Percentiles rank a stretch among this genome's conserved stretches.
phyloP scores from a whole-genome alignment of 2,113 vertebrate species.

The Euleptes europaea region DNA sequence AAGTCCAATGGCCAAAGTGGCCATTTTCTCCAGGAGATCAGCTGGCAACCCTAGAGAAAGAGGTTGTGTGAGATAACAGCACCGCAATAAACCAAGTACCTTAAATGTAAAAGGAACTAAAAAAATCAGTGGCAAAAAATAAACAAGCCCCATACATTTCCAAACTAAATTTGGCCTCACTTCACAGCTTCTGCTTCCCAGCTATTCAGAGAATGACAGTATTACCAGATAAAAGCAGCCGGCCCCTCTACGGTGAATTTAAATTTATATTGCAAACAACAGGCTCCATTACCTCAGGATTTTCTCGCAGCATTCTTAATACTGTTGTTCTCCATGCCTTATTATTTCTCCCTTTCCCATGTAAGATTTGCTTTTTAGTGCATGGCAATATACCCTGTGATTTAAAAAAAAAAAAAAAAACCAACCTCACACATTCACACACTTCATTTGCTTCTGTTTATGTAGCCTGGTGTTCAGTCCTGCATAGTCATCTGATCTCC shows the following conservation, averaged over 20 bases:
- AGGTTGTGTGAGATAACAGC: neutral
- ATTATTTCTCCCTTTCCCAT: slow-evolving; percentile 34
- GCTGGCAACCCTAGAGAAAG: no score
- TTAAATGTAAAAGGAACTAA: slow-evolving; percentile 56
- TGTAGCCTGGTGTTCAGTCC: slow-evolving; percentile 11
- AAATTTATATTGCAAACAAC: slow-evolving; percentile 79
- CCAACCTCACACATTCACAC: neutral
- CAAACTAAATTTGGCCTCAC: slow-evolving; percentile 68
- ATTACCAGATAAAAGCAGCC: slow-evolving; percentile 65
- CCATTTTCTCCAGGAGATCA: no score
- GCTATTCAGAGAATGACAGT: slow-evolving; percentile 55
- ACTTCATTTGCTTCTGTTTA: slow-evolving; percentile 26
- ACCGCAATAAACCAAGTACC: neutral
- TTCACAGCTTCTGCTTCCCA: slow-evolving; percentile 60
- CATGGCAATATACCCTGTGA: slow-evolving; percentile 13
- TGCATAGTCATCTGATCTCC: neutral
- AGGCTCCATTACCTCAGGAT: slow-evolving; percentile 76
- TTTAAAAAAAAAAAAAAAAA: neutral
- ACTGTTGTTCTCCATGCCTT: slow-evolving; percentile 43
- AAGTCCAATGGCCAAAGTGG: no score
- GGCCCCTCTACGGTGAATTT: slow-evolving; percentile 62
- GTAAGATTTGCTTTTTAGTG: neutral
- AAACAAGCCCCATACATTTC: slow-evolving; percentile 49
- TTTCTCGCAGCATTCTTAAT: slow-evolving; percentile 69
- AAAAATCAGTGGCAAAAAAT: slow-evolving; percentile 51